Evolutionary conservation across 1,140 invertebrate genomes (phyloP).

Genomic region (Cotesia chilonis): DNA sequence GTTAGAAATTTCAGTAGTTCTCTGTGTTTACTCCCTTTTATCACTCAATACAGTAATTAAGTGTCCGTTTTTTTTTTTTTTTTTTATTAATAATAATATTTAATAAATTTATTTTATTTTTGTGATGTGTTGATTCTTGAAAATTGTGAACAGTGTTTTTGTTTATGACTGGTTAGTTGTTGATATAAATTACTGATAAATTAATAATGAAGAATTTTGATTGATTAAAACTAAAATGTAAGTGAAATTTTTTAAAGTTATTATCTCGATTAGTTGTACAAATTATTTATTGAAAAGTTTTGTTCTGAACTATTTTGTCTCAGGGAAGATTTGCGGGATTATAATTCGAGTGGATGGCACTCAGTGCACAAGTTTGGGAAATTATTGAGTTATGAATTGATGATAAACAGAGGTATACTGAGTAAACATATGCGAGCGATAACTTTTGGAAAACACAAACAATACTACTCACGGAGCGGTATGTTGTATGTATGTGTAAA

Average conservation of each 20-base stretch:
- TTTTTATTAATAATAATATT: background rate
- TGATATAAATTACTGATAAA: no score
- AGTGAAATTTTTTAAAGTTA: background rate
- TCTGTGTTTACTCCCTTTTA: background rate
- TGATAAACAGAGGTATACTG: conserved; percentile 10
- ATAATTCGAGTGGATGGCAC: no score
- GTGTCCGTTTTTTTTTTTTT: conserved; percentile 11
- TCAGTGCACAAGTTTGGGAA: background rate
- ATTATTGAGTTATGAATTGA: conserved; percentile 4
- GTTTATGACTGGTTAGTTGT: background rate
- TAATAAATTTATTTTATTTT: background rate
- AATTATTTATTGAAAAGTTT: no score
- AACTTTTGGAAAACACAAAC: conserved; percentile 22
- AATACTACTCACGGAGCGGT: no score
- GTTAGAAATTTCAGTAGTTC: conserved; percentile 23
- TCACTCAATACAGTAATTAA: background rate
- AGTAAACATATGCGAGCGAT: conserved; percentile 20
- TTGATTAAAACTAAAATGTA: background rate
- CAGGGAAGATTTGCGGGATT: no score
- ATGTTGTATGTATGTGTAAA: background rate
- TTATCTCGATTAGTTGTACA: no score
- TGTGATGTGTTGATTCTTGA: background rate
- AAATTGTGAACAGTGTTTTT: background rate
- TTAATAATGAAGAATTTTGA: background rate
- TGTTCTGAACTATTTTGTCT: no score